phyloP scores from a whole-genome alignment of 2,797 vertebrate genomes.

The Lacerta bilineata region DNA sequence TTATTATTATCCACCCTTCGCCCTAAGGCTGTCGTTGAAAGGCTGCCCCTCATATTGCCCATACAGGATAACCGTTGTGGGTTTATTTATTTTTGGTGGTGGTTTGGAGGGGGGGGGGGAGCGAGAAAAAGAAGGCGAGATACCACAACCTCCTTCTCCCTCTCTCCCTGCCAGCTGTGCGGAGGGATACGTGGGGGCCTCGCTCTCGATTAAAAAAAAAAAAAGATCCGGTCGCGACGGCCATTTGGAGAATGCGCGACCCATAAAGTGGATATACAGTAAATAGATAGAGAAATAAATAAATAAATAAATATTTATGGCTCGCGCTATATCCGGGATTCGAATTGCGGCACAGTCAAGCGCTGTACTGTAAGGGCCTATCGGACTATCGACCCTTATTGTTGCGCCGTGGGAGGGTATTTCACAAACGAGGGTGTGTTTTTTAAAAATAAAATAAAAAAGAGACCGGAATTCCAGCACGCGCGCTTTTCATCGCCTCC shows the following conservation, averaged over 20 bases:
- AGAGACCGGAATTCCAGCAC: background rate
- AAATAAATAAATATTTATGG: background rate
- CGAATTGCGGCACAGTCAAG: too few species aligned
- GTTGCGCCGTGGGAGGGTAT: too few species aligned
- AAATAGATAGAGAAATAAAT: background rate
- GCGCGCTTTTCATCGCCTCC: background rate
- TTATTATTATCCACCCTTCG: too few species aligned
- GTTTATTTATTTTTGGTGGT: background rate
- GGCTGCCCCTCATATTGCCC: background rate
- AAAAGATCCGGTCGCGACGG: slow-evolving; percentile 39
- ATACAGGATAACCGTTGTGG: background rate
- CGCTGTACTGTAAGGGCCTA: background rate
- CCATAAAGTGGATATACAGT: background rate
- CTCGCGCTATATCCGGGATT: background rate
- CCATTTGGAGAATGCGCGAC: slow-evolving; percentile 45
- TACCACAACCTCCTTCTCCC: background rate
- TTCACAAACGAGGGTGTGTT: background rate
- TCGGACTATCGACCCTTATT: too few species aligned
- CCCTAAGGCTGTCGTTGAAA: background rate
- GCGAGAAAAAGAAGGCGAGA: too few species aligned
- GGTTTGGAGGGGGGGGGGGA: too few species aligned
- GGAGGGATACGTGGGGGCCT: background rate
- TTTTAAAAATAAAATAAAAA: background rate
- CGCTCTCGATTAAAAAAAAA: background rate
- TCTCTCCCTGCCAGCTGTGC: background rate